These are phyloP conservation scores for Bombus breviceps DNA, from an alignment of 1,140 invertebrate species.

Conservation along the genomic window DNA sequence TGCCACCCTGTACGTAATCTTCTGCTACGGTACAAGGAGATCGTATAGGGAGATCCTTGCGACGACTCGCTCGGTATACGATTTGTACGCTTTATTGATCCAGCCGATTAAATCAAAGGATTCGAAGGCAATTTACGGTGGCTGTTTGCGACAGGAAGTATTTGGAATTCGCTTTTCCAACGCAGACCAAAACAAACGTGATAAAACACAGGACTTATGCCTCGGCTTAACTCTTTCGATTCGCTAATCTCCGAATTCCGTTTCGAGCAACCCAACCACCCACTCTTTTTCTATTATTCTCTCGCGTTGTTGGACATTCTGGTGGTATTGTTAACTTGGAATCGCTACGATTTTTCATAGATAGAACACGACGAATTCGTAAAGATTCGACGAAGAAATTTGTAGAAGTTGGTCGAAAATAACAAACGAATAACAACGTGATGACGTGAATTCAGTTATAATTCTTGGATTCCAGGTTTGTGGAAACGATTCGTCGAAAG, in stretches of 20 bases:
- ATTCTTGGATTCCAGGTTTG: too few species aligned
- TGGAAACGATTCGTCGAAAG: background rate
- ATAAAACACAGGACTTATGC: slow-evolving; percentile 4
- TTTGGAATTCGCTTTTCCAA: background rate
- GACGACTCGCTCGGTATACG: background rate
- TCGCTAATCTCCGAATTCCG: background rate
- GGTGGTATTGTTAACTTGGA: too few species aligned
- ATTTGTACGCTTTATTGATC: background rate
- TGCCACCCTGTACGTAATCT: background rate
- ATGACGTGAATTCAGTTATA: background rate
- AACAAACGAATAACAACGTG: background rate
- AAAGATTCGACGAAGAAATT: background rate
- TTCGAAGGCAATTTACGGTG: background rate
- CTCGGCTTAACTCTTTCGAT: background rate
- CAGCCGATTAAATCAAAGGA: background rate
- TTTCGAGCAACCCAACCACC: background rate
- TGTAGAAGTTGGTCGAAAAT: background rate
- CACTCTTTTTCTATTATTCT: slow-evolving; percentile 9
- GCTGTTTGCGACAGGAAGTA: background rate
- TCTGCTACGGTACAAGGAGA: background rate
- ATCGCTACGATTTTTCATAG: background rate
- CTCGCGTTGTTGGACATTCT: background rate
- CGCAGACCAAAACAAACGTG: background rate
- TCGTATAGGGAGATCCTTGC: background rate
- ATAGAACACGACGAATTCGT: background rate